A percentile compares a stretch with the other conserved stretches of the same genome.
Conservation (phyloP, 2,797 vertebrate genomes). For the Lates japonicus region DNA sequence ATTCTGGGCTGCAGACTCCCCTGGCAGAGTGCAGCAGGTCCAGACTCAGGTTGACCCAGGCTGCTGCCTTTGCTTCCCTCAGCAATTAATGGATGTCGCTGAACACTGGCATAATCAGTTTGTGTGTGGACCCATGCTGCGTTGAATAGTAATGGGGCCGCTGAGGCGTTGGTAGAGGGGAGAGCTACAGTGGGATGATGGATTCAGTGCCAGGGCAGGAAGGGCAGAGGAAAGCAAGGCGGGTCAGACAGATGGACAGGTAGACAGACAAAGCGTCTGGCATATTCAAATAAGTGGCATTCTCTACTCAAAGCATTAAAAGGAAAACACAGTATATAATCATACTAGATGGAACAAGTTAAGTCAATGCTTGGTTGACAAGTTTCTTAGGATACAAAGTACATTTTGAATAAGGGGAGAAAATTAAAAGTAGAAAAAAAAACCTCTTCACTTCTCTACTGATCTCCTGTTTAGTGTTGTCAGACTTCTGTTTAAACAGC, state of each 20-base stretch:
- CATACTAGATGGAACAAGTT: background rate
- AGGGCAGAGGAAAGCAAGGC: constrained; percentile 13
- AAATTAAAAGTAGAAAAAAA: background rate
- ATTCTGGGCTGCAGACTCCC: background rate
- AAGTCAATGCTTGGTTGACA: background rate
- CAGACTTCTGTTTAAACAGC: constrained; percentile 5
- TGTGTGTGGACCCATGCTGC: constrained; percentile 43
- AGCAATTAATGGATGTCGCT: constrained; percentile 63
- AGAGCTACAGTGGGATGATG: constrained; percentile 43
- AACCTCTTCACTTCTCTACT: background rate
- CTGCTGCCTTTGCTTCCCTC: constrained; percentile 48
- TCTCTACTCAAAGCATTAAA: background rate
- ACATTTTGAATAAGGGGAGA: background rate
- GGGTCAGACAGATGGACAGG: constrained; percentile 48
- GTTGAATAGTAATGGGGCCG: constrained; percentile 66
- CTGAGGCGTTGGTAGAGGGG: constrained; percentile 22
- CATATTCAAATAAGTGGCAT: constrained; percentile 8
- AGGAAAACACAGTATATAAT: background rate
- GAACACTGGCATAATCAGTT: constrained; percentile 58
- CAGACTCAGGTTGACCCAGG: constrained; percentile 26
- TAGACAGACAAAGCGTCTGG: constrained; percentile 15
- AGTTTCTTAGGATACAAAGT: background rate
- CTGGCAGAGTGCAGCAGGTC: constrained; percentile 41
- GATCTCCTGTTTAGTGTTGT: background rate
- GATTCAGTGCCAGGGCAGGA: constrained; percentile 50